phyloP scores from a whole-genome alignment of 2,797 vertebrate genomes.

The Myripristis jacobus region DNA sequence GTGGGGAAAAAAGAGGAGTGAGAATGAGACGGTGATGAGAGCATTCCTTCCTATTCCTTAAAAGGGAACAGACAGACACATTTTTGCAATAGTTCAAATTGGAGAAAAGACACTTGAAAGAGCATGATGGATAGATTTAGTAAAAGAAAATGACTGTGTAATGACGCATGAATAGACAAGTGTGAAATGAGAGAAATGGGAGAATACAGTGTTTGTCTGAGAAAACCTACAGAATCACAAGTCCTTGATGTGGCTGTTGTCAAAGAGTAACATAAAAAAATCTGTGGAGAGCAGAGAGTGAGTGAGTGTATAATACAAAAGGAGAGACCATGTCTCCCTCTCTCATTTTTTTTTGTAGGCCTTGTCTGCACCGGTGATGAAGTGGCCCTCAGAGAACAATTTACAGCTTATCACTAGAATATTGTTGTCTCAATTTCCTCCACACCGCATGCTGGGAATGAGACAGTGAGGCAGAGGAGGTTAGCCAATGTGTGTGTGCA shows the following conservation, averaged over 20 bases:
- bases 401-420: slow-evolving; percentile 46
- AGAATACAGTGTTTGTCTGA: slow-evolving; percentile 33
- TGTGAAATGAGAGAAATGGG: slow-evolving; percentile 9
- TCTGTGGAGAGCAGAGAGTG: neutral
- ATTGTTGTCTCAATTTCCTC: slow-evolving; percentile 31
- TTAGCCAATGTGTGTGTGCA: neutral
- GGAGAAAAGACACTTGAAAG: slow-evolving; percentile 57
- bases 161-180: slow-evolving; percentile 17
- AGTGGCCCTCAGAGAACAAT: slow-evolving; percentile 42
- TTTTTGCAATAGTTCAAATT: slow-evolving; percentile 76
- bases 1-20: slow-evolving; percentile 29
- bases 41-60: slow-evolving; percentile 68
- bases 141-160: slow-evolving; percentile 35
- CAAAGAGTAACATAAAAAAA: neutral
- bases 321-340: slow-evolving; percentile 18
- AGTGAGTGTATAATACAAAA: neutral
- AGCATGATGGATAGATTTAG: slow-evolving; percentile 62
- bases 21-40: slow-evolving; percentile 26
- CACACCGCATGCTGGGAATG: slow-evolving; percentile 37
- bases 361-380: slow-evolving; percentile 21
- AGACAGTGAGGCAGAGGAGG: slow-evolving; percentile 13
- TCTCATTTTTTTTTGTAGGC: slow-evolving; percentile 30
- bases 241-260: slow-evolving; percentile 22
- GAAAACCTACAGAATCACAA: slow-evolving; percentile 29
- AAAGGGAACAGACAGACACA: slow-evolving; percentile 74